Base-by-base conservation (phyloP, 2,113 vertebrate species). In the Todiramphus saurophagus region DNA sequence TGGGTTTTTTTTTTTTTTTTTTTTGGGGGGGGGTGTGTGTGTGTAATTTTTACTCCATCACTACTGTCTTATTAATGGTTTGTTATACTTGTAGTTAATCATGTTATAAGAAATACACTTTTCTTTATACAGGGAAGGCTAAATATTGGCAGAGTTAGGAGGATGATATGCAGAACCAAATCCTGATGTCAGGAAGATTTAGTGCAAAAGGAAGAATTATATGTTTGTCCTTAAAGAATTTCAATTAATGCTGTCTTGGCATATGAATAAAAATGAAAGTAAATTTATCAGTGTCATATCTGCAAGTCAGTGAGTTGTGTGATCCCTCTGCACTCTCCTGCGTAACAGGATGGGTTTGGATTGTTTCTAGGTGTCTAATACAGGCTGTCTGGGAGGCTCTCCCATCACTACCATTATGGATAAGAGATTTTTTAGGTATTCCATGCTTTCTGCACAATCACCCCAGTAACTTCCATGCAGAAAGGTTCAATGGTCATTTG, bases 321-420 rank as follows among this genome's bases (percentile, higher is more conserved):
- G 78, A 60, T 31, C 25, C n/a, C 31, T 66, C 44, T 30, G 53
- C 39, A 64, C n/a, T 41, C 43, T 48, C 27, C 44, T 43, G 15
- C 7, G 1, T 3, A 25, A 14, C n/a, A 75, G 25, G 9, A 9
- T 37, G 27, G 16, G 4, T 51, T 53, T 25, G 23, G 6, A 30
- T 23, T 53, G 9, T 35, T 69, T 58, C 37, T 19, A 18, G 44
- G 25, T 8, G n/a, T 58, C 73, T 43, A 33, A 44, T 15, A 43
- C 11, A 39, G 69, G 28, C 23, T 84, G n/a, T 9, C 46, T 33
- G 60, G 24, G n/a, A 77, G 16, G 25, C 24, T 63, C 19, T 31
- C 16, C 41, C 10, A 25, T 50, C 51, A 55, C 3, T 55, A 31
- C 37, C 43, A 30, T 15, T 10, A 44, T 0, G 0, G 37, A 3